A percentile compares a stretch with the other conserved stretches of the same genome.
Conservation (phyloP, 2,113 vertebrate species). For the Jacana jacana region DNA sequence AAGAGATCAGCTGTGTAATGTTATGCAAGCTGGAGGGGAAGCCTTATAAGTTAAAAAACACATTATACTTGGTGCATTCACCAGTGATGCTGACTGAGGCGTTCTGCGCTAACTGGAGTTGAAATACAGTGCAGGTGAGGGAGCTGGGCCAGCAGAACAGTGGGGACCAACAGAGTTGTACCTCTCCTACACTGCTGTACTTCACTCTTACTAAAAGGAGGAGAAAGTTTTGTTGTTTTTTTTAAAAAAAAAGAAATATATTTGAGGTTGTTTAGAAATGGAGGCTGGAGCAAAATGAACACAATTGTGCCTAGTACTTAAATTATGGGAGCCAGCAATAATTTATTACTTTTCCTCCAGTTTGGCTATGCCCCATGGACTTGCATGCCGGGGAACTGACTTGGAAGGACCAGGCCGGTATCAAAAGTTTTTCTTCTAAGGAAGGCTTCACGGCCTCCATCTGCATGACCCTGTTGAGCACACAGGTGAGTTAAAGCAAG, state of each 20-base stretch:
- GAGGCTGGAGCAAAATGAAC: not conserved
- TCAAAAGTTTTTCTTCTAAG: not conserved
- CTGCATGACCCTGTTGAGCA: not conserved
- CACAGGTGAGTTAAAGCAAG: not conserved
- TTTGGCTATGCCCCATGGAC: not conserved
- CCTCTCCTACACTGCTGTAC: not conserved
- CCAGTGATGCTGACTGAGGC: not conserved
- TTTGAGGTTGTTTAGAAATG: not conserved
- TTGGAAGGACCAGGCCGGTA: not conserved
- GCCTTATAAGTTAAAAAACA: not conserved
- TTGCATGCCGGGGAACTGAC: not conserved
- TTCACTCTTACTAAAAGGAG: not conserved
- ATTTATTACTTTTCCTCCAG: not conserved
- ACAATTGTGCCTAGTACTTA: not conserved
- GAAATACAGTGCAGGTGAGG: fast-evolving
- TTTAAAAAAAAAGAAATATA: not conserved
- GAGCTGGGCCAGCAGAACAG: not conserved
- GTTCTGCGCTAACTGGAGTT: not conserved
- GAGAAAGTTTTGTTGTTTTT: not conserved
- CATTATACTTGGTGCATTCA: not conserved
- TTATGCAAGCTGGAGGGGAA: not conserved
- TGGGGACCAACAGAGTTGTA: not conserved
- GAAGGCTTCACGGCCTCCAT: not conserved
- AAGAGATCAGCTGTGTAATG: constrained; percentile 1
- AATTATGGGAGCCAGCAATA: not conserved